Evolutionary conservation across 2,113 vertebrate genomes (phyloP).

Genomic region (Probosciger aterrimus): DNA sequence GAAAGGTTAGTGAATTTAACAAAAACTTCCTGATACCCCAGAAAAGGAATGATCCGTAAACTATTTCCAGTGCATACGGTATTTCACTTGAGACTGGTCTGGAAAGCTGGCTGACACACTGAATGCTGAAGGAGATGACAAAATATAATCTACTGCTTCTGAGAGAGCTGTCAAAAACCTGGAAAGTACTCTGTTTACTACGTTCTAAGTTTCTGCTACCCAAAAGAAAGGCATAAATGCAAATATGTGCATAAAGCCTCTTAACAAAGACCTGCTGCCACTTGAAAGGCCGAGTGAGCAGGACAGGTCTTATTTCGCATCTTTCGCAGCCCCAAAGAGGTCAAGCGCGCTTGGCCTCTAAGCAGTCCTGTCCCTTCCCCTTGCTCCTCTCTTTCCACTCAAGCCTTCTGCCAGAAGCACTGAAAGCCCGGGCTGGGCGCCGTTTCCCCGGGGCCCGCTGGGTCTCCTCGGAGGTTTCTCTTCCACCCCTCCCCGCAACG

Average conservation of each 20-base stretch:
- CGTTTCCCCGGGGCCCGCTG: rapidly evolving
- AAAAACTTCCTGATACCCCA: neutral
- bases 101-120: conserved; percentile 69
- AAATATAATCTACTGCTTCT: conserved; percentile 65
- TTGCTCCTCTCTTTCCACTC: neutral
- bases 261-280: neutral
- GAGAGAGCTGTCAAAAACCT: conserved; percentile 45
- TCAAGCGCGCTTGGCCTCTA: neutral
- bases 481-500: rapidly evolving
- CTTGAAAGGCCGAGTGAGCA: rapidly evolving
- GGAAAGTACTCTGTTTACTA: neutral
- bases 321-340: rapidly evolving
- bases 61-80: conserved; percentile 72
- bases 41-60: conserved; percentile 45
- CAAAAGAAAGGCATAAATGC: neutral
- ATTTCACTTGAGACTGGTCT: conserved; percentile 63
- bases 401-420: neutral
- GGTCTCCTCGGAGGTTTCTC: neutral
- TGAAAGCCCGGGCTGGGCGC: neutral
- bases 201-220: neutral
- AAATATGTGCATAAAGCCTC: rapidly evolving
- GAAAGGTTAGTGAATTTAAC: conserved; percentile 56
- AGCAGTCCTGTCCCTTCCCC: neutral
- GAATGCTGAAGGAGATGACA: conserved; percentile 52
- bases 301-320: rapidly evolving